phyloP scores from a whole-genome alignment of 1,140 invertebrate genomes.

The Sycophila sp. region DNA sequence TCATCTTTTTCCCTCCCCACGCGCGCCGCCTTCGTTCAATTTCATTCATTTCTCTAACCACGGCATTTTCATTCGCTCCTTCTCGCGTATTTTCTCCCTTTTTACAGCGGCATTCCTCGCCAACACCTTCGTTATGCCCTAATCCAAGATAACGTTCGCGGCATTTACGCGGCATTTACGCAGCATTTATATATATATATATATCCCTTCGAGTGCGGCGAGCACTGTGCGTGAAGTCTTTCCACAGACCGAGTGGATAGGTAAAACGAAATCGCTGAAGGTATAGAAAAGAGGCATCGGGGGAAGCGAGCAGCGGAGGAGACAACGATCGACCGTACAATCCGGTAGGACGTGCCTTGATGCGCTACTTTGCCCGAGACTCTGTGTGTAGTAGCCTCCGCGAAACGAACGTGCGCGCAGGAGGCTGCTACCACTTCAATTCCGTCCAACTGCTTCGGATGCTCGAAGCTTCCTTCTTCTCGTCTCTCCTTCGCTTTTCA shows the following conservation, averaged over 20 bases:
- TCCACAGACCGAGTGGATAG: not conserved
- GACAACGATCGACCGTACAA: conserved; percentile 34
- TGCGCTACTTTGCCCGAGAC: too few species aligned
- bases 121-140: not conserved
- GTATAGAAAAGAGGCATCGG: conserved; percentile 5
- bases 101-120: conserved; percentile 7
- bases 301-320: not conserved
- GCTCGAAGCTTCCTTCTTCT: not conserved
- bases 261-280: too few species aligned
- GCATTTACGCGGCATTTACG: too few species aligned
- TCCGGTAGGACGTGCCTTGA: conserved; percentile 65
- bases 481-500: not conserved
- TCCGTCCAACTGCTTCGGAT: conserved; percentile 57
- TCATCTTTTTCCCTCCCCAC: not conserved
- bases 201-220: too few species aligned
- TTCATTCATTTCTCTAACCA: conserved; percentile 19
- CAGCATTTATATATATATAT: too few species aligned
- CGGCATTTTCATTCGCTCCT: not conserved
- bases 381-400: too few species aligned
- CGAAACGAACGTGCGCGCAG: conserved; percentile 59
- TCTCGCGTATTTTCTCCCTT: not conserved
- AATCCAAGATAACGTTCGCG: too few species aligned
- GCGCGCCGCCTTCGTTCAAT: not conserved
- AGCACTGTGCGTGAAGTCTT: too few species aligned
- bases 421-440: conserved; percentile 56